These are phyloP conservation scores for Rhamnusium bicolor DNA, from an alignment of 2,888 invertebrate genomes.

Conservation along the genomic window DNA sequence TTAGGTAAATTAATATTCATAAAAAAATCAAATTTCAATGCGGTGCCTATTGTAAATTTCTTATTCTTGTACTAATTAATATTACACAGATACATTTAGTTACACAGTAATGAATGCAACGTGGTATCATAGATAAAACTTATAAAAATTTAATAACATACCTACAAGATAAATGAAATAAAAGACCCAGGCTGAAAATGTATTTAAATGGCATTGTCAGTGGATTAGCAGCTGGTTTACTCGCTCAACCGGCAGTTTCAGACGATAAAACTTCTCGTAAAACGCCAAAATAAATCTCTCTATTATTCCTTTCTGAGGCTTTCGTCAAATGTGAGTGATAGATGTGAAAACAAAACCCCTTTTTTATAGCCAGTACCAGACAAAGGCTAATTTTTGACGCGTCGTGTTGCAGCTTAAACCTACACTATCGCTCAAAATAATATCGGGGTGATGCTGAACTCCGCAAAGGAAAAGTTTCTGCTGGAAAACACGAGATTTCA, in stretches of 20 bases:
- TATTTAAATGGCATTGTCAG: slow-evolving; percentile 20
- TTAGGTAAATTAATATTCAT: too few species aligned
- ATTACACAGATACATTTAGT: too few species aligned
- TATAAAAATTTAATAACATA: neutral
- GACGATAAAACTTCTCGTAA: slow-evolving; percentile 25
- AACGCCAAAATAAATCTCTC: slow-evolving; percentile 24
- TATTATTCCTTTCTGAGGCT: slow-evolving; percentile 9
- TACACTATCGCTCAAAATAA: neutral
- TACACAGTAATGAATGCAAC: neutral
- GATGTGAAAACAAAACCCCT: slow-evolving; percentile 5
- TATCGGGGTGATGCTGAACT: neutral
- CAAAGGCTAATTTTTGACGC: slow-evolving; percentile 6
- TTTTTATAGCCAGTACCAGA: neutral
- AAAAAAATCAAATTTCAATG: too few species aligned
- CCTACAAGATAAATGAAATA: neutral
- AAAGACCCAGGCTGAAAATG: neutral
- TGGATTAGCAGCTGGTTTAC: slow-evolving; percentile 27
- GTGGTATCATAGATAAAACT: neutral
- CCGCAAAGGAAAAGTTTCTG: neutral
- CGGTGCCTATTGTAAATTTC: too few species aligned
- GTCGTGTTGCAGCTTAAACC: neutral
- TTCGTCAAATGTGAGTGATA: slow-evolving; percentile 2
- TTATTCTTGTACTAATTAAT: too few species aligned
- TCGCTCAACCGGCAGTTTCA: slow-evolving; percentile 15
- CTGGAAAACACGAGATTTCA: neutral